Conservation (phyloP, 2,888 invertebrate genomes). For the Epinotia ramella region DNA sequence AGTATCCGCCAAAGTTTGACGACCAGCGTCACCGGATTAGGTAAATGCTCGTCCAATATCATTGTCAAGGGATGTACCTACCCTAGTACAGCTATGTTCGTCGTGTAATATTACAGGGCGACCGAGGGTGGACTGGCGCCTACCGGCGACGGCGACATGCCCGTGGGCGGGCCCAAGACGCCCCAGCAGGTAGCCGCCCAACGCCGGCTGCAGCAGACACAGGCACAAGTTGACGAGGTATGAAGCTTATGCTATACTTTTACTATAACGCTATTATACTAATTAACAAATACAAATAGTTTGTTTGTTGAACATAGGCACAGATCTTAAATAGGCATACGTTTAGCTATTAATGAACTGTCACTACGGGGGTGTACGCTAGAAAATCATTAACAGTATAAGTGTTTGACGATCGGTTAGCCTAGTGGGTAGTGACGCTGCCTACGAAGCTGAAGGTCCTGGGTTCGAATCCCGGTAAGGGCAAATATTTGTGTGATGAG, state of each 20-base stretch:
- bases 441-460: too few species aligned
- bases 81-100: background rate
- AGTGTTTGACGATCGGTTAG: too few species aligned
- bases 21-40: background rate
- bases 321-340: too few species aligned
- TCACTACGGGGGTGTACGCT: too few species aligned
- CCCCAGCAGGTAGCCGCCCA: slow-evolving; percentile 94
- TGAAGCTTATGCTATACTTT: slow-evolving; percentile 39
- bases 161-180: slow-evolving; percentile 94
- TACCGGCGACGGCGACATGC: slow-evolving; percentile 89
- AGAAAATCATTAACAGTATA: too few species aligned
- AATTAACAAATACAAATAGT: too few species aligned
- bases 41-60: background rate
- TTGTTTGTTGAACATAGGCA: too few species aligned
- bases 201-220: slow-evolving; percentile 93
- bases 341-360: too few species aligned
- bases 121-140: slow-evolving; percentile 88
- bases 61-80: background rate
- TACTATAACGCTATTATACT: background rate
- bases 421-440: too few species aligned
- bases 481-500: too few species aligned
- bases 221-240: slow-evolving; percentile 93
- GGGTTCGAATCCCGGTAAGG: too few species aligned
- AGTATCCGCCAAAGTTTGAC: background rate
- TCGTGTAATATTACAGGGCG: slow-evolving; percentile 74